Percentiles rank a stretch among this genome's conserved stretches.
Evolutionary conservation across 2,113 vertebrate genomes (phyloP).

Genomic region (Amblyornis subalaris): DNA sequence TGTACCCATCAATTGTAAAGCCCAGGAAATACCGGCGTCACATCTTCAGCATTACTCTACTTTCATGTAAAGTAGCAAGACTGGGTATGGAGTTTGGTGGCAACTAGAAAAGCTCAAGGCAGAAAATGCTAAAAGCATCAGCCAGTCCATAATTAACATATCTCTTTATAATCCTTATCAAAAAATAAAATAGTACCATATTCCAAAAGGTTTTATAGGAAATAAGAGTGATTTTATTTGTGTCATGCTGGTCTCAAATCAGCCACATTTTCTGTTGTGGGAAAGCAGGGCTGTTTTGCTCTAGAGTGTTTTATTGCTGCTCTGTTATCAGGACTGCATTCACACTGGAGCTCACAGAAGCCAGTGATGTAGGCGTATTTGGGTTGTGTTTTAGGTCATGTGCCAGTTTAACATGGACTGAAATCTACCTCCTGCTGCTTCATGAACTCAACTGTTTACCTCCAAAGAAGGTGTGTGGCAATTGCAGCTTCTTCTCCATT

Average conservation of each 20-base stretch:
- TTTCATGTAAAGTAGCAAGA: constrained; percentile 8
- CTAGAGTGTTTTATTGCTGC: background rate
- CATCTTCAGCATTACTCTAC: constrained; percentile 38
- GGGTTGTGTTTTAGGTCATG: constrained; percentile 23
- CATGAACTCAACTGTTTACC: background rate
- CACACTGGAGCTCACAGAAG: background rate
- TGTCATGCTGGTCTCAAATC: constrained; percentile 37
- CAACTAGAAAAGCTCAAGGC: background rate
- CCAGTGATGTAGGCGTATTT: background rate
- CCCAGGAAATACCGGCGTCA: constrained; percentile 31
- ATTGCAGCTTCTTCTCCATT: background rate
- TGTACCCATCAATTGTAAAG: constrained; percentile 28
- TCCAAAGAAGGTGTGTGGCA: background rate
- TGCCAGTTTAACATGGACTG: background rate
- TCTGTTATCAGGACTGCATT: constrained; percentile 39
- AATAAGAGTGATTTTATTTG: constrained; percentile 46
- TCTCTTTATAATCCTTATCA: background rate
- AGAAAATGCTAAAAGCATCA: background rate
- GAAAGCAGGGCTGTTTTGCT: background rate
- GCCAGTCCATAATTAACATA: background rate
- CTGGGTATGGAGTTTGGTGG: background rate
- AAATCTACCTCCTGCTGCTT: constrained; percentile 42
- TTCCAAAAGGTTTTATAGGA: constrained; percentile 27
- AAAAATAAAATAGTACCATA: background rate
- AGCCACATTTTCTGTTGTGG: constrained; percentile 28